These are phyloP conservation scores for Cyclina sinensis DNA, from an alignment of 1,140 invertebrate species.

Conservation along the genomic window DNA sequence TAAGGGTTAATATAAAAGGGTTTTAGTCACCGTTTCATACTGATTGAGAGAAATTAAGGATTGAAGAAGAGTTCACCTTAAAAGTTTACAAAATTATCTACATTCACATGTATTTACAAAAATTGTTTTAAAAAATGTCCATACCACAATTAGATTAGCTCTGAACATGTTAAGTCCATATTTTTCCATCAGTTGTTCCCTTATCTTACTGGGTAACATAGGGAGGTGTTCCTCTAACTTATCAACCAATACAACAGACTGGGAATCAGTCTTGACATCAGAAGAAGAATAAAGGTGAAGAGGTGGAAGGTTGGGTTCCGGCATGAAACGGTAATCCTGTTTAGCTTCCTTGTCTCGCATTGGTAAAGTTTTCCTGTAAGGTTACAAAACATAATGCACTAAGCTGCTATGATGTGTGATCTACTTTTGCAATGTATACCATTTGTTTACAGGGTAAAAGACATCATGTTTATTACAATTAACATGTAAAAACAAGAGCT, in stretches of 20 bases:
- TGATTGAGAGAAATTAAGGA: too few species aligned
- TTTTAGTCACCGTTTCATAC: too few species aligned
- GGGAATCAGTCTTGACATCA: not conserved
- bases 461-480: too few species aligned
- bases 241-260: conserved; percentile 74
- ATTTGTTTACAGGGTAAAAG: too few species aligned
- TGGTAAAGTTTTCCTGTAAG: conserved; percentile 90
- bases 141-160: conserved; percentile 89
- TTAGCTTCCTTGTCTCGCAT: conserved; percentile 97
- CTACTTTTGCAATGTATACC: too few species aligned
- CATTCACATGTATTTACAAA: not conserved
- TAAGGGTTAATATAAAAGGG: too few species aligned
- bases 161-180: conserved; percentile 89
- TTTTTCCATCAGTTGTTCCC: conserved; percentile 87
- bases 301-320: conserved; percentile 98
- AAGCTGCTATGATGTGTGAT: too few species aligned
- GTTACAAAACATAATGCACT: too few species aligned
- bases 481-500: too few species aligned
- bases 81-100: too few species aligned
- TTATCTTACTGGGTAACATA: conserved; percentile 88
- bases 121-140: not conserved
- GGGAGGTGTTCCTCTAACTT: conserved; percentile 76
- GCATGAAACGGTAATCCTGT: conserved; percentile 97
- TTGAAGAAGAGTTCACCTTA: too few species aligned
- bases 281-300: conserved; percentile 90